Conservation (phyloP, 1,140 invertebrate genomes). For the Phocides pigmalion region DNA sequence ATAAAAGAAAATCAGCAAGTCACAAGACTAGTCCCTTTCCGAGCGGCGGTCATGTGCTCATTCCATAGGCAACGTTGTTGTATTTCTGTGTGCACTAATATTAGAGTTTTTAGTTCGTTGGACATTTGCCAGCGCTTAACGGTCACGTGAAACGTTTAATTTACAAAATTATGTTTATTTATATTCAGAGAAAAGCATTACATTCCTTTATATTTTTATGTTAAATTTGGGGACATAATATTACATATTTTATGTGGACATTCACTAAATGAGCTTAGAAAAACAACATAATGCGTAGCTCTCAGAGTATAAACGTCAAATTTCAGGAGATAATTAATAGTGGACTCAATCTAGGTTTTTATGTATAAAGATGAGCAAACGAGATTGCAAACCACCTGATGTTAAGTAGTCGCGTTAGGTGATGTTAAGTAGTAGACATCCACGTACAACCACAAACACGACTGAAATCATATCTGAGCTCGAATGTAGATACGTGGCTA, state of each 20-base stretch:
- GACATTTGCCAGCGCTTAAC: slow-evolving; percentile 64
- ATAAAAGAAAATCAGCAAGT: slow-evolving; percentile 39
- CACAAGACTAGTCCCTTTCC: slow-evolving; percentile 52
- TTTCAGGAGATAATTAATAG: too few relatives aligned
- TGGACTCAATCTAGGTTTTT: too few relatives aligned
- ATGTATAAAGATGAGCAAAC: too few relatives aligned
- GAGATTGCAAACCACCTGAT: too few relatives aligned
- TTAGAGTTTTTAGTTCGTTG: slow-evolving; percentile 78
- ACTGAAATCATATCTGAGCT: too few relatives aligned
- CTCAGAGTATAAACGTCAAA: too few relatives aligned
- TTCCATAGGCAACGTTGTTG: slow-evolving; percentile 63
- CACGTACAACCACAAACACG: too few relatives aligned
- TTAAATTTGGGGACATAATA: neutral
- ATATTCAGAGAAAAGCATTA: slow-evolving; percentile 25
- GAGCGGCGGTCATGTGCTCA: slow-evolving; percentile 72
- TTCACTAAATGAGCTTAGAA: neutral
- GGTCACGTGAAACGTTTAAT: slow-evolving; percentile 59
- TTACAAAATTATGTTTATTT: slow-evolving; percentile 35
- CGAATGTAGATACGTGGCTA: too few relatives aligned
- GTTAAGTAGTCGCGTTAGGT: too few relatives aligned
- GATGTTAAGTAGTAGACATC: too few relatives aligned
- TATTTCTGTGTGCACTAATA: slow-evolving; percentile 77
- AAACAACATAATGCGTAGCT: neutral
- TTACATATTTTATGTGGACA: neutral
- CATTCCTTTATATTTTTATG: slow-evolving; percentile 8